Conservation (phyloP, 2,113 vertebrate genomes). For the Colaptes auratus region DNA sequence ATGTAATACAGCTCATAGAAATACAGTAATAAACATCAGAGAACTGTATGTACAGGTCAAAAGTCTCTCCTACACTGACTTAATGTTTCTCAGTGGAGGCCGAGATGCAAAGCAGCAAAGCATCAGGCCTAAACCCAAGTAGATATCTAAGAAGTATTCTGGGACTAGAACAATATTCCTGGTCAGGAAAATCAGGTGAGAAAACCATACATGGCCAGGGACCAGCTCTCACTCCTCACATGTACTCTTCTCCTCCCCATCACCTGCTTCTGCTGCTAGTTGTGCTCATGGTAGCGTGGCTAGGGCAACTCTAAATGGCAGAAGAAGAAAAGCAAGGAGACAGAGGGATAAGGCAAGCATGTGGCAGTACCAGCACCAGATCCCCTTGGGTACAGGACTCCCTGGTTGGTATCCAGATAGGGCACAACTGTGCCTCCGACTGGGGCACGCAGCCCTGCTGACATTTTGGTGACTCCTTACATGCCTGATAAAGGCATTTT, state of each 20-base stretch:
- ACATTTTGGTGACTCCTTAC: neutral
- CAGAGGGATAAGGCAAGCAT: neutral
- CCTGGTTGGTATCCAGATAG: neutral
- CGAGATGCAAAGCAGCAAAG: neutral
- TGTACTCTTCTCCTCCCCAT: neutral
- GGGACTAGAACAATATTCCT: neutral
- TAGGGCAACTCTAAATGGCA: neutral
- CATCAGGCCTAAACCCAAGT: neutral
- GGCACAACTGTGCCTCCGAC: neutral
- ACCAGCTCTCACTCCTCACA: accelerated
- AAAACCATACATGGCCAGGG: no score
- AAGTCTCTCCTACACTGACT: neutral
- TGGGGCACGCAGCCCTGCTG: neutral
- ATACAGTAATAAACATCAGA: neutral
- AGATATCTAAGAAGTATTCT: neutral
- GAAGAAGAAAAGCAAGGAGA: neutral
- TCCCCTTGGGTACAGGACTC: neutral
- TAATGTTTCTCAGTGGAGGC: neutral
- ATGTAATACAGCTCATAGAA: neutral
- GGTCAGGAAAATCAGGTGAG: neutral
- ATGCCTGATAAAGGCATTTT: neutral
- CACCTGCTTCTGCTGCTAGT: neutral
- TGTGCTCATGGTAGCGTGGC: neutral
- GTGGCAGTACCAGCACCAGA: neutral
- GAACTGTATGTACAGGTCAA: neutral